Conservation (phyloP, 2,113 vertebrate species). For the Pionites leucogaster region DNA sequence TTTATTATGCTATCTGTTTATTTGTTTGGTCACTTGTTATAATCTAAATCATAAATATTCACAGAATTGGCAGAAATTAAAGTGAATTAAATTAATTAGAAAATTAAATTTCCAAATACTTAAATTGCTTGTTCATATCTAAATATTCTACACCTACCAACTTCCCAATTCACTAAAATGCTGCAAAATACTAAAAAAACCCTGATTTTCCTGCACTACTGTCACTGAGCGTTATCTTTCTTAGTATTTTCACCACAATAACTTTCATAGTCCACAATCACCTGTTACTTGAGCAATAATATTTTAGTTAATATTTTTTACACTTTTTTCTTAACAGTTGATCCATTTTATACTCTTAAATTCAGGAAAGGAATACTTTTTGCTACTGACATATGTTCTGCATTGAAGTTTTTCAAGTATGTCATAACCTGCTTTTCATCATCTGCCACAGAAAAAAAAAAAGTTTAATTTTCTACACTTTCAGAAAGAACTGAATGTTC, state of each 20-base stretch:
- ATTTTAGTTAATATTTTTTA: background rate
- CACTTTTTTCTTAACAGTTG: rapidly evolving
- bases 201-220: rapidly evolving
- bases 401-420: background rate
- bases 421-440: background rate
- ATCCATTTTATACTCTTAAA: background rate
- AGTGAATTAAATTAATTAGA: rapidly evolving
- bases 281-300: background rate
- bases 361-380: background rate
- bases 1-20: background rate
- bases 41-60: background rate
- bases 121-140: background rate
- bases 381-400: background rate
- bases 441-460: background rate
- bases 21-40: background rate
- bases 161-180: background rate
- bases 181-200: background rate
- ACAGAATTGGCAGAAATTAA: background rate
- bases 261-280: background rate
- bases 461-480: background rate
- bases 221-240: background rate
- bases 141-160: background rate
- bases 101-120: background rate
- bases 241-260: background rate
- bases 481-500: background rate